phyloP scores from a whole-genome alignment of 1,140 invertebrate species.

The Mercenaria mercenaria region DNA sequence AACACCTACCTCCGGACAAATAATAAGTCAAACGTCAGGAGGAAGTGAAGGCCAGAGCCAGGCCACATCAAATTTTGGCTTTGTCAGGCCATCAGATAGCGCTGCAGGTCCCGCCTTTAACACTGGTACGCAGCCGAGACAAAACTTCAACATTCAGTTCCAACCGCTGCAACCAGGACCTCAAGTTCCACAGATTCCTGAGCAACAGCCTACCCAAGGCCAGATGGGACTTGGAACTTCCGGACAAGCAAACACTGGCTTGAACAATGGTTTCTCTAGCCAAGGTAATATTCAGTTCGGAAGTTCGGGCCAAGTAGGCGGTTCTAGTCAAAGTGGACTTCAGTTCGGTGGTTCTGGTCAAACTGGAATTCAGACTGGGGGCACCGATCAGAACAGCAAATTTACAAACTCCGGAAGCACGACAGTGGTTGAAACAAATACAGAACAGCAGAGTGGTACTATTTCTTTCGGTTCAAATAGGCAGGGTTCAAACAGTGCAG shows the following conservation, averaged over 20 bases:
- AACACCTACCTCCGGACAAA: neutral
- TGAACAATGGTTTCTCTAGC: neutral
- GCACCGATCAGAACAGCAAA: neutral
- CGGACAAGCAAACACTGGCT: neutral
- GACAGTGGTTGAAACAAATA: neutral
- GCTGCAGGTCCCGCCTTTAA: slow-evolving; percentile 13
- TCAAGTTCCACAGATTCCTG: neutral
- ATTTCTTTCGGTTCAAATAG: neutral
- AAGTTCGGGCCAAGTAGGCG: neutral
- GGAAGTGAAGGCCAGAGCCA: neutral
- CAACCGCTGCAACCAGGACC: neutral
- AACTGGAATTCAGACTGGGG: neutral
- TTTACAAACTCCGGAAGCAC: neutral
- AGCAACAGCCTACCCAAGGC: neutral
- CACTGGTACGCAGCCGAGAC: neutral
- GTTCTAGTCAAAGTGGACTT: neutral
- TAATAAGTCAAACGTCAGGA: too few species aligned
- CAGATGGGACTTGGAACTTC: neutral
- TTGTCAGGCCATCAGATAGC: neutral
- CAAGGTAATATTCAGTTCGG: neutral
- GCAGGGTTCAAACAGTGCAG: neutral
- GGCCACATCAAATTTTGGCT: neutral
- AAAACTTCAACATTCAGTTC: slow-evolving; percentile 22
- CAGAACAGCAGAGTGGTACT: neutral
- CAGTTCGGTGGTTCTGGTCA: neutral